Base-by-base conservation (phyloP, 2,113 vertebrate genomes). In the Odocoileus hemionus region DNA sequence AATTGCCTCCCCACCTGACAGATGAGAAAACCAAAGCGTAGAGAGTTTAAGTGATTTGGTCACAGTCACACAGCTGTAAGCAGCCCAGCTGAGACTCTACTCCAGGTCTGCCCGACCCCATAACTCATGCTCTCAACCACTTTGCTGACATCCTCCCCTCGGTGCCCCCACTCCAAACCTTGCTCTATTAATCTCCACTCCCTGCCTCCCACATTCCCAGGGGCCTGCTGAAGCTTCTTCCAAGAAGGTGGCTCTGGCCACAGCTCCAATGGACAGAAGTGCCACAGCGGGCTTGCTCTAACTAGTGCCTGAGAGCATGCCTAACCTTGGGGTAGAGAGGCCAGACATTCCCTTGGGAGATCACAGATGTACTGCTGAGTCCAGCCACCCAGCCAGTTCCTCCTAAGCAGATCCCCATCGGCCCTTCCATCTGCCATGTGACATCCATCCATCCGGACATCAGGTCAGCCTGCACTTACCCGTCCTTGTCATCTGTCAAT, bases 11-110 rank as follows among this genome's bases (percentile, higher is more conserved):
- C 52, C 23, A 58, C 60, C 26, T 17, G 79, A 93, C 30, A 45
- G 67, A 94, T 58, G 78, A 93, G 92, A 67, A 84, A 93, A 86
- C 33, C 60, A 55, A 90, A 79, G 64, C 47, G 39, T 10, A 88
- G 55, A 96, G 60, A 96, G 61, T 86, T 89, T 45, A 76, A 67
- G 74, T 84, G 92, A 97, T 15, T 1, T 67, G 86, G 80, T 79
- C 36, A 86, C 84, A 92, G 80, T 86, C 54, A 60, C 85, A 88
- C 54, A 88, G 64, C 87, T 94, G 1, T 93, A 50, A 76, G 33
- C 15, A 89, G 55, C 83, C 43, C 52, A 33, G 86, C 67, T 11
- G 64, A 89, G 88, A 80, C 11, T 57, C 87, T 64, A n/a, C 47
- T 57, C 43, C 61, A 11, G 36, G 91, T 13, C 55, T 43, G 89